Conservation (phyloP, 1,140 invertebrate genomes). For the Frieseomelitta varia region DNA sequence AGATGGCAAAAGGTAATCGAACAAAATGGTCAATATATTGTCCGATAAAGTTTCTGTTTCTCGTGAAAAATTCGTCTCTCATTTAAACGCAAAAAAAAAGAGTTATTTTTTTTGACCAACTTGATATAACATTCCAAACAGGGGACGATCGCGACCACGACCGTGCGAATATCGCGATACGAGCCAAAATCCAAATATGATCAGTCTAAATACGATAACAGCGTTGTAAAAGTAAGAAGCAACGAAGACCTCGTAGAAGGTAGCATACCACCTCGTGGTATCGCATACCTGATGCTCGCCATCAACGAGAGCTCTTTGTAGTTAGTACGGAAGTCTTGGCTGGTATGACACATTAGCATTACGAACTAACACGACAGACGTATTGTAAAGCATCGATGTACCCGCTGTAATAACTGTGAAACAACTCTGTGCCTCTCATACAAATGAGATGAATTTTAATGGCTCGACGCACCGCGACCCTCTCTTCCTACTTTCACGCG, state of each 20-base stretch:
- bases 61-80: too few species aligned
- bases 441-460: slow-evolving; percentile 77
- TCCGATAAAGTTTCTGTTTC: too few species aligned
- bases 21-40: too few species aligned
- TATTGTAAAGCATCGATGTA: slow-evolving; percentile 79
- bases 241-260: slow-evolving; percentile 51
- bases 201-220: slow-evolving; percentile 55
- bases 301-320: slow-evolving; percentile 72
- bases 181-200: neutral
- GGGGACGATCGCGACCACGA: too few species aligned
- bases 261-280: slow-evolving; percentile 53
- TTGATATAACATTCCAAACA: too few species aligned
- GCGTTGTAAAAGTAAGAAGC: slow-evolving; percentile 51
- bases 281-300: slow-evolving; percentile 70
- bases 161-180: neutral
- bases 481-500: neutral
- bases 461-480: slow-evolving; percentile 50
- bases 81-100: too few species aligned
- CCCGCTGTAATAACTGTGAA: slow-evolving; percentile 82
- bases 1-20: too few species aligned
- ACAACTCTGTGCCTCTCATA: slow-evolving; percentile 76
- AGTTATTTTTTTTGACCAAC: neutral
- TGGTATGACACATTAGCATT: slow-evolving; percentile 79
- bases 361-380: slow-evolving; percentile 76
- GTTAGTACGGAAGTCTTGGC: slow-evolving; percentile 77